Percentiles rank a stretch among this genome's conserved stretches.
phyloP scores from a whole-genome alignment of 64 coral and sea anemone species.

The Porites lutea region DNA sequence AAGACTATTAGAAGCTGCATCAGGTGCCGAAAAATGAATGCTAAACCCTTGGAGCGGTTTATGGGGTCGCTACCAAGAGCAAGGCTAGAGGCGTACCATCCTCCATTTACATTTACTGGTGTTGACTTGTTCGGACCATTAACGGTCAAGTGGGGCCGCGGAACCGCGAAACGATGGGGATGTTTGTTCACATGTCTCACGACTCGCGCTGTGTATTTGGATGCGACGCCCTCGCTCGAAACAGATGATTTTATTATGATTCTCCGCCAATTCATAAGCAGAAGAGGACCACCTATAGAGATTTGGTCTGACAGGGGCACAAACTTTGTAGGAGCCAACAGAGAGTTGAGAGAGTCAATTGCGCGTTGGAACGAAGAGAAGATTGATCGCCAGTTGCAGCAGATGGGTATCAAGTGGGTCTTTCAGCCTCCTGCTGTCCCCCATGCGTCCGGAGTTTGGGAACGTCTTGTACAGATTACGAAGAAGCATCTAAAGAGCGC shows the following conservation, averaged over 20 bases:
- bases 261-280: slow-evolving; percentile 65
- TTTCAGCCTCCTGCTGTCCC: slow-evolving; percentile 76
- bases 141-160: slow-evolving; percentile 68
- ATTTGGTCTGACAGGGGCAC: slow-evolving; percentile 84
- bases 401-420: slow-evolving; percentile 67
- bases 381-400: slow-evolving; percentile 63
- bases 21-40: slow-evolving; percentile 74
- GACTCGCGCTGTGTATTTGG: slow-evolving; percentile 66
- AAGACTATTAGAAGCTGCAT: slow-evolving; percentile 74
- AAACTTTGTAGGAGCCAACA: slow-evolving; percentile 85
- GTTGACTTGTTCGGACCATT: slow-evolving; percentile 75
- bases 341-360: slow-evolving; percentile 67
- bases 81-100: slow-evolving; percentile 66
- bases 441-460: slow-evolving; percentile 85
- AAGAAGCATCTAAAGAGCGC: slow-evolving; percentile 63
- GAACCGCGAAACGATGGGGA: slow-evolving; percentile 68
- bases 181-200: slow-evolving; percentile 78
- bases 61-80: slow-evolving; percentile 77
- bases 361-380: slow-evolving; percentile 39
- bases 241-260: slow-evolving; percentile 71
- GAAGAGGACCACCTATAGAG: slow-evolving; percentile 73
- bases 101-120: slow-evolving; percentile 77
- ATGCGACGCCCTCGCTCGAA: slow-evolving; percentile 63
- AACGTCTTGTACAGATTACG: slow-evolving; percentile 51
- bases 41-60: slow-evolving; percentile 69